Evolutionary conservation across 2,113 vertebrate genomes (phyloP).

Genomic region (Pelmatolapia mariae): DNA sequence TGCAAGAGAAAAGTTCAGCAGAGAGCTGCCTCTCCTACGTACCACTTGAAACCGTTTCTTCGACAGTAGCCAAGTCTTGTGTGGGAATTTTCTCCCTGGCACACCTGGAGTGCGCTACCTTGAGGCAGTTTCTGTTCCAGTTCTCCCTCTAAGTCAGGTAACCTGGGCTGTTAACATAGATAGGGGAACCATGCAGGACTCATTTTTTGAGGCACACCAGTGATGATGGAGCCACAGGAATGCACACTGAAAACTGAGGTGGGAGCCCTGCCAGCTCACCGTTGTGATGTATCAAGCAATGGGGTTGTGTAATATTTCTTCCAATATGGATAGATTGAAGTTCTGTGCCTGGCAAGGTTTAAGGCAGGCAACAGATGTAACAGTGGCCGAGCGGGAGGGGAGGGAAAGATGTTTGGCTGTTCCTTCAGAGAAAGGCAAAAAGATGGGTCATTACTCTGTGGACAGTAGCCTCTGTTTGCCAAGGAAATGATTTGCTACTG

Average conservation of each 20-base stretch:
- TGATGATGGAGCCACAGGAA: not conserved
- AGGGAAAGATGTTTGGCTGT: not conserved
- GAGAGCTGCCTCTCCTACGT: not conserved
- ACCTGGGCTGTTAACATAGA: constrained; percentile 9
- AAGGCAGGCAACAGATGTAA: not conserved
- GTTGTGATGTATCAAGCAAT: not conserved
- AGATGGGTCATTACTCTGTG: not conserved
- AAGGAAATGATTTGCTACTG: not conserved
- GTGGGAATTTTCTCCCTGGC: not conserved
- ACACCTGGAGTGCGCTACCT: constrained; percentile 28
- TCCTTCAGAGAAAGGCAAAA: not conserved
- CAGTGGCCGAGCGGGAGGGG: not conserved
- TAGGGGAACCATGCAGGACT: not conserved
- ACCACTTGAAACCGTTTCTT: not conserved
- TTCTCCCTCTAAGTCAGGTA: not conserved
- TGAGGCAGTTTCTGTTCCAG: not conserved
- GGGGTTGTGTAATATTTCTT: not conserved
- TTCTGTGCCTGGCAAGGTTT: not conserved
- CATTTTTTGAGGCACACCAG: not conserved
- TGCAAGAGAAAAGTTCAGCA: not conserved
- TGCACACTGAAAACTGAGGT: constrained; percentile 12
- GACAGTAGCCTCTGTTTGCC: not conserved
- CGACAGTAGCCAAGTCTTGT: not conserved
- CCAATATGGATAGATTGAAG: not conserved
- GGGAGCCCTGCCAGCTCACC: not conserved